Evolutionary conservation across 2,888 invertebrate species (phyloP).

Genomic region (Ophion ellenae): DNA sequence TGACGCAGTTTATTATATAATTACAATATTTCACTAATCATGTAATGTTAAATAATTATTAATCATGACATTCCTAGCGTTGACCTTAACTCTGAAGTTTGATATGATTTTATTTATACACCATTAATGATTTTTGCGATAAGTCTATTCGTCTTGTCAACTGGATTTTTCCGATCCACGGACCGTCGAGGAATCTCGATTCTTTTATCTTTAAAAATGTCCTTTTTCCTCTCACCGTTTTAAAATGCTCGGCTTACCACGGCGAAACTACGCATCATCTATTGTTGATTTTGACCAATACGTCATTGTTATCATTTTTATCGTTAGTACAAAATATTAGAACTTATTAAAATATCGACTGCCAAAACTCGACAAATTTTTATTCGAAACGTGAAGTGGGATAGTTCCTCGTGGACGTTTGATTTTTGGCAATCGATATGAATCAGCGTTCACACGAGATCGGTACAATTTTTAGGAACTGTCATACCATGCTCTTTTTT

Average conservation of each 20-base stretch:
- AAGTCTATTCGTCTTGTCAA: slow-evolving; percentile 47
- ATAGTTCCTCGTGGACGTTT: slow-evolving; percentile 1
- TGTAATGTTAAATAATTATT: slow-evolving; percentile 81
- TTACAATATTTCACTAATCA: slow-evolving; percentile 82
- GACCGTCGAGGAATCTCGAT: slow-evolving; percentile 16
- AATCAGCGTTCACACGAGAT: slow-evolving; percentile 53
- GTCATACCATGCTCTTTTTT: slow-evolving; percentile 80
- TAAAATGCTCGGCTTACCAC: slow-evolving; percentile 32
- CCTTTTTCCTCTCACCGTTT: slow-evolving; percentile 53
- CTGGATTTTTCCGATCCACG: slow-evolving; percentile 35
- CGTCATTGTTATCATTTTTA: slow-evolving; percentile 53
- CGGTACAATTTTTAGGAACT: slow-evolving; percentile 76
- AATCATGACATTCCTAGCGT: slow-evolving; percentile 77
- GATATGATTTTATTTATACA: slow-evolving; percentile 83
- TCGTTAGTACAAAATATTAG: slow-evolving; percentile 78
- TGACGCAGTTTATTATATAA: slow-evolving; percentile 83
- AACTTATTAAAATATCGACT: slow-evolving; percentile 69
- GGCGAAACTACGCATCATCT: slow-evolving; percentile 32
- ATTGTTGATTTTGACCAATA: slow-evolving; percentile 58
- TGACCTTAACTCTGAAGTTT: slow-evolving; percentile 81
- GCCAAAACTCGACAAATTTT: slow-evolving; percentile 49
- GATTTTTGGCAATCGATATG: slow-evolving; percentile 40
- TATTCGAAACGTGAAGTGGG: slow-evolving; percentile 4
- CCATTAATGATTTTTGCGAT: slow-evolving; percentile 54
- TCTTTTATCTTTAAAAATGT: neutral